Evolutionary conservation across 2,797 vertebrate species (phyloP).

Genomic region (Protonibea diacanthus): DNA sequence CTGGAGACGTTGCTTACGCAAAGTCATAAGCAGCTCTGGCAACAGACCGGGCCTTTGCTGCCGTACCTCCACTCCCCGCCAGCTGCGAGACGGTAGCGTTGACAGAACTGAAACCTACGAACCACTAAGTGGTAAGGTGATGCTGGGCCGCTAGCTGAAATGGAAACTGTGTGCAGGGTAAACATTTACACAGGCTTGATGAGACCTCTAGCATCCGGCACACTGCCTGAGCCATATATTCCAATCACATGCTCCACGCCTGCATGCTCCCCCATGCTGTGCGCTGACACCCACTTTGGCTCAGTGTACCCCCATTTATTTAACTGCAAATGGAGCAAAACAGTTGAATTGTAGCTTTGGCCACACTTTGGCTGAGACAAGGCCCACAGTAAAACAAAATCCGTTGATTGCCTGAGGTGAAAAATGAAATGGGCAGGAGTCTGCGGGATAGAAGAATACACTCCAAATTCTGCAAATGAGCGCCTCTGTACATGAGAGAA

Average conservation of each 20-base stretch:
- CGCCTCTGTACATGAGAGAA: slow-evolving; percentile 49
- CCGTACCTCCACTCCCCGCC: slow-evolving; percentile 16
- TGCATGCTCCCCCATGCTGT: slow-evolving; percentile 52
- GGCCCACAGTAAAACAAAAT: slow-evolving; percentile 52
- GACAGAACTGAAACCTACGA: slow-evolving; percentile 61
- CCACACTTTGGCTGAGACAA: slow-evolving; percentile 44
- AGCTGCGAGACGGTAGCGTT: slow-evolving; percentile 52
- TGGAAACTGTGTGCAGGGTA: slow-evolving; percentile 79
- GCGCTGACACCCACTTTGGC: slow-evolving; percentile 61
- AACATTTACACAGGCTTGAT: slow-evolving; percentile 83
- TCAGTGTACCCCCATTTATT: slow-evolving; percentile 60
- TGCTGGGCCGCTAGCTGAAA: slow-evolving; percentile 67
- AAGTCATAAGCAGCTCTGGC: slow-evolving; percentile 40
- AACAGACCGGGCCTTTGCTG: slow-evolving; percentile 17
- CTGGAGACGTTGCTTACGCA: slow-evolving; percentile 18
- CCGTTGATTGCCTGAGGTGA: slow-evolving; percentile 31
- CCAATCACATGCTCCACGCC: slow-evolving; percentile 74
- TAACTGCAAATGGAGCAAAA: slow-evolving; percentile 70
- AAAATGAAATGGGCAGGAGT: slow-evolving; percentile 18
- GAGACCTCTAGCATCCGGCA: slow-evolving; percentile 73
- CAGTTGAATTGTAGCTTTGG: slow-evolving; percentile 52
- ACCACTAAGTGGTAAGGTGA: slow-evolving; percentile 76
- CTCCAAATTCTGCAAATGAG: slow-evolving; percentile 25
- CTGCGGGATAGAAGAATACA: slow-evolving; percentile 7
- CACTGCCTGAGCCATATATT: slow-evolving; percentile 70